Evolutionary conservation across 2,888 invertebrate species (phyloP).

Genomic region (Tortrix viridana): DNA sequence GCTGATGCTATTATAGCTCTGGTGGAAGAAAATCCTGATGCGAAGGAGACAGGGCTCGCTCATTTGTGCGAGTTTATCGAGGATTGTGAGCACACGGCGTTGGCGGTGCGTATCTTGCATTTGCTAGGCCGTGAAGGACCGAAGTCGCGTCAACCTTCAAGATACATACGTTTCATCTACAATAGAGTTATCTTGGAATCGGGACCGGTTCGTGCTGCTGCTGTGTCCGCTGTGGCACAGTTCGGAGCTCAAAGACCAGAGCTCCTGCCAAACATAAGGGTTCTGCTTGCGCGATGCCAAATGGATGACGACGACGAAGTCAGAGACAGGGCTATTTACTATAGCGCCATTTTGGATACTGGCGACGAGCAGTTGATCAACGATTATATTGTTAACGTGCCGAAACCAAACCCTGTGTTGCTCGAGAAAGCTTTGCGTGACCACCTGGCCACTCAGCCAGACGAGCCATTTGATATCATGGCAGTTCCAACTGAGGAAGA

Average conservation of each 20-base stretch:
- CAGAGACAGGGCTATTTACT: constrained; percentile 98
- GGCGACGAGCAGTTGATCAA: constrained; percentile 88
- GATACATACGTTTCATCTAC: constrained; percentile 93
- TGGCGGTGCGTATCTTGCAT: constrained; percentile 98
- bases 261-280: constrained; percentile 88
- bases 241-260: constrained; percentile 97
- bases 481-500: constrained; percentile 94
- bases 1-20: constrained; percentile 99
- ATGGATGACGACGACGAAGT: constrained; percentile 99
- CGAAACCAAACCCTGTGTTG: constrained; percentile 92
- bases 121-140: constrained; percentile 98
- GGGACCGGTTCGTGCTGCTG: constrained; percentile 97
- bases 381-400: constrained; percentile 90
- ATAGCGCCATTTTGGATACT: constrained; percentile 92
- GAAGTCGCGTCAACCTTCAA: constrained; percentile 95
- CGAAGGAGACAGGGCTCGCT: constrained; percentile 97
- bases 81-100: constrained; percentile 98
- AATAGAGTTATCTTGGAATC: constrained; percentile 98
- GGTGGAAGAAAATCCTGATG: constrained; percentile 98
- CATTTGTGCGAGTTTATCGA: constrained; percentile 99
- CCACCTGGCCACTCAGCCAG: constrained; percentile 89
- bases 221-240: constrained; percentile 98
- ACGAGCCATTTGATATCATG: constrained; percentile 92
- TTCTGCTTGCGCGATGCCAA: constrained; percentile 92
- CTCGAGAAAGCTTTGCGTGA: constrained; percentile 94